Percentiles rank a stretch among this genome's conserved stretches.
phyloP scores from a whole-genome alignment of 2,797 vertebrate genomes.

The Microctenopoma stevenorrisi region DNA sequence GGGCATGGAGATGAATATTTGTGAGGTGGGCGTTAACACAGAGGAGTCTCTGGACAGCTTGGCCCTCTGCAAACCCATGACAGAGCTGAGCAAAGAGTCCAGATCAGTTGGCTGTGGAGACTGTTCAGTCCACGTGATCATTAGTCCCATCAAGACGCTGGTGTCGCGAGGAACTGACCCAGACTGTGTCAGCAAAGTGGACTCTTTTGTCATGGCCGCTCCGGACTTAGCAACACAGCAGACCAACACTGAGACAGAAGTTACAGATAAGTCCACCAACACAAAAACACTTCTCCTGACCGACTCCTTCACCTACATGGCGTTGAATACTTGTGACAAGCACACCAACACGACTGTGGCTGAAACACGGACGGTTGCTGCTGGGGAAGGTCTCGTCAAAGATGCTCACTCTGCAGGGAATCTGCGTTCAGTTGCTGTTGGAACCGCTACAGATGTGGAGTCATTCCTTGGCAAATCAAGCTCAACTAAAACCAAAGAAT shows the following conservation, averaged over 20 bases:
- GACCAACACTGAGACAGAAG: constrained; percentile 85
- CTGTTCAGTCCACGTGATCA: constrained; percentile 84
- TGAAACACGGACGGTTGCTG: constrained; percentile 87
- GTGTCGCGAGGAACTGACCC: constrained; percentile 83
- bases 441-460: constrained; percentile 83
- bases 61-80: constrained; percentile 52
- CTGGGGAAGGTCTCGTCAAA: constrained; percentile 93
- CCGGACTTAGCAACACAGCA: constrained; percentile 82
- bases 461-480: constrained; percentile 49
- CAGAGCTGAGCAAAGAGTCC: constrained; percentile 65
- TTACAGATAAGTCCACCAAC: constrained; percentile 83
- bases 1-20: constrained; percentile 76
- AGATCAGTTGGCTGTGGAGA: constrained; percentile 91
- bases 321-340: constrained; percentile 81
- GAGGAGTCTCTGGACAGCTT: constrained; percentile 72
- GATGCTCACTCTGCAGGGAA: constrained; percentile 83
- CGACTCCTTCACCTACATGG: constrained; percentile 86
- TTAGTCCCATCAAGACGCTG: constrained; percentile 76
- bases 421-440: constrained; percentile 89
- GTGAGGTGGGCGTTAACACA: constrained; percentile 87
- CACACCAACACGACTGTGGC: constrained; percentile 86
- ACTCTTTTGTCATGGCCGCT: constrained; percentile 84
- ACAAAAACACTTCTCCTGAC: constrained; percentile 74
- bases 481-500: constrained; percentile 91
- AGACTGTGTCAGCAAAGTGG: constrained; percentile 73